phyloP scores from a whole-genome alignment of 2,888 invertebrate genomes.

The Scaptomyza cyrtandrae region DNA sequence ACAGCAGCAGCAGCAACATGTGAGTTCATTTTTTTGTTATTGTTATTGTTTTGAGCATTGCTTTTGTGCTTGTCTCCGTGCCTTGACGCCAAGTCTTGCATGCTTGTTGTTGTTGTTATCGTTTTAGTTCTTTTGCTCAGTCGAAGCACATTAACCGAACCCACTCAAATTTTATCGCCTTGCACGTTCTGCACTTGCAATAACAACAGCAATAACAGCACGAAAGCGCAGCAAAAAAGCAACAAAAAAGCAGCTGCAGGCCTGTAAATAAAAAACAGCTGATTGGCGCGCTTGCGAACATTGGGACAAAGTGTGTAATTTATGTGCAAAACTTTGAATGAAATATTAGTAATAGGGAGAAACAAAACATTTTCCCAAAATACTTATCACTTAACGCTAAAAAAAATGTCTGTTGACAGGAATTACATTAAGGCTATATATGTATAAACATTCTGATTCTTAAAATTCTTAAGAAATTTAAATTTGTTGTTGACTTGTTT shows the following conservation, averaged over 20 bases:
- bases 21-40: slow-evolving; percentile 52
- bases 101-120: slow-evolving; percentile 15
- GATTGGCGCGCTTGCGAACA: slow-evolving; percentile 44
- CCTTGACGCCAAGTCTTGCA: background rate
- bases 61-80: slow-evolving; percentile 19
- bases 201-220: slow-evolving; percentile 16
- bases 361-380: too few species aligned
- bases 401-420: too few species aligned
- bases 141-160: slow-evolving; percentile 7
- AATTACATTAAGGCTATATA: too few species aligned
- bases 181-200: slow-evolving; percentile 44
- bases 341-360: too few species aligned
- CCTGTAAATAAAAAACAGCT: slow-evolving; percentile 42
- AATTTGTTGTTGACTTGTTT: slow-evolving; percentile 3
- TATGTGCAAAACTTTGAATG: background rate
- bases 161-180: slow-evolving; percentile 37
- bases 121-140: slow-evolving; percentile 13
- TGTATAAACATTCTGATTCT: background rate
- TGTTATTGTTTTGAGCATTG: slow-evolving; percentile 39
- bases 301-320: slow-evolving; percentile 27
- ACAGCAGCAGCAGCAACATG: slow-evolving; percentile 33
- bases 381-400: too few species aligned
- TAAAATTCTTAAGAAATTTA: background rate
- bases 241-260: slow-evolving; percentile 42
- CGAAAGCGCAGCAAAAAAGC: background rate